These are phyloP conservation scores for Centroberyx gerrardi DNA, from an alignment of 2,797 vertebrate genomes.

Conservation along the genomic window DNA sequence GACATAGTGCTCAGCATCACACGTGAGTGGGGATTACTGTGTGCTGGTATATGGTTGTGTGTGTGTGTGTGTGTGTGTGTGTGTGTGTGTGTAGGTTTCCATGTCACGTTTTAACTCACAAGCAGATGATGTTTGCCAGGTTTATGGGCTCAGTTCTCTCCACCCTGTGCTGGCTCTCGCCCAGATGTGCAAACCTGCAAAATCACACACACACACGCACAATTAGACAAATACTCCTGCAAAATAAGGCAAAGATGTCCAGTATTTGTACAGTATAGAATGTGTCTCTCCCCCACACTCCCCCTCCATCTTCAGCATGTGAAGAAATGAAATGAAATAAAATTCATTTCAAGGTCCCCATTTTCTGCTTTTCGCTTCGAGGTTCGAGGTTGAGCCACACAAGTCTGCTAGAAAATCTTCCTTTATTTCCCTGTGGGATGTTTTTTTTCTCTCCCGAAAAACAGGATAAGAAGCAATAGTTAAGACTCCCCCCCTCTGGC, in stretches of 20 bases:
- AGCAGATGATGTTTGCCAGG: slow-evolving; percentile 87
- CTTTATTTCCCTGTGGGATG: slow-evolving; percentile 33
- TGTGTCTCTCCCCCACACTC: neutral
- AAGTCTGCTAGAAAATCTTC: slow-evolving; percentile 27
- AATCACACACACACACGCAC: neutral
- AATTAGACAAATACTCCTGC: slow-evolving; percentile 1
- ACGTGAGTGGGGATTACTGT: neutral
- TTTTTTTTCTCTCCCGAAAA: slow-evolving; percentile 59
- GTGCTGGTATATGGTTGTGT: slow-evolving; percentile 14
- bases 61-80: slow-evolving; percentile 8
- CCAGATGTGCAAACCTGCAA: slow-evolving; percentile 93
- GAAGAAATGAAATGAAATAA: neutral
- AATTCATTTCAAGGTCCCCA: neutral
- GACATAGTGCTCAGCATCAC: neutral
- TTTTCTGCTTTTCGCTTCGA: neutral
- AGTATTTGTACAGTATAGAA: neutral
- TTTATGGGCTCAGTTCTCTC: slow-evolving; percentile 85
- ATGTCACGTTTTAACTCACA: slow-evolving; percentile 88
- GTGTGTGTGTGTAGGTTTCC: neutral
- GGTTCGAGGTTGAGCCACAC: neutral
- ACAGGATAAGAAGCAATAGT: slow-evolving; percentile 39
- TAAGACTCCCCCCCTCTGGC: slow-evolving; percentile 59
- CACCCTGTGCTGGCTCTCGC: slow-evolving; percentile 92
- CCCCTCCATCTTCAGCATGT: neutral
- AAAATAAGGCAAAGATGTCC: neutral